Base-by-base conservation (phyloP, 1,140 invertebrate species). In the Choristoneura fumiferana region DNA sequence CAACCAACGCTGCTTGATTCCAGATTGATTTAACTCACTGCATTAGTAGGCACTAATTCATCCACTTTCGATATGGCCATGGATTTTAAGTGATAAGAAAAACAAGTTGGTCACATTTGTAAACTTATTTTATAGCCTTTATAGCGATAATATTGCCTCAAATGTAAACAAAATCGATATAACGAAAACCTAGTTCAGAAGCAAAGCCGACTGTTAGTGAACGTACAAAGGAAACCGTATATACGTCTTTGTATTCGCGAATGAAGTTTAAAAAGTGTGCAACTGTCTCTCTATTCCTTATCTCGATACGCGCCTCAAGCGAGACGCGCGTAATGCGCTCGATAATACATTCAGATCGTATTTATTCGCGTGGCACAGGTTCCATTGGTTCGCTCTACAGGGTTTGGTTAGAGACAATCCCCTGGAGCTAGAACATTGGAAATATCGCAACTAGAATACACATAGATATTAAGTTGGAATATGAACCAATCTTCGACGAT, bases 331-430 rank as follows among this genome's bases (percentile, higher is more conserved):
- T 87, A 87, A 87, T 85, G 79, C 74, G 75, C 70, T 73, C 73
- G 76, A 80, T 84, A 81, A 80, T 84, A 85, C 85, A 85, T 87
- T 83, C 82, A 69, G 69, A 85, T 82, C 73, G 75, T 71, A 84
- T 87, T 79, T 82, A 79, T 87, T 80, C 76, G 65, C 56, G 66
- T 66, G 78, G 72, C 65, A 76, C 78, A 81, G n/a, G 73, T 73
- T 76, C 63, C 69, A 78, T 78, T 80, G 2, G 6, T 6, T 3
- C 22, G 22, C 22, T 29, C 22, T 29, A 87, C 74, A 76, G 81
- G 80, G 76, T 82, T 84, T 79, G 77, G 76, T 78, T 81, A 72
- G 65, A 76, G 76, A 76, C 76, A 78, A 78, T 84, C 69, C 77
- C 73, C 67, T 37, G 59, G 68, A 73, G 79, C 71, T 69, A 58